These are phyloP conservation scores for Diplosoma virens DNA, from an alignment of 23 tunicate species.

Conservation along the genomic window DNA sequence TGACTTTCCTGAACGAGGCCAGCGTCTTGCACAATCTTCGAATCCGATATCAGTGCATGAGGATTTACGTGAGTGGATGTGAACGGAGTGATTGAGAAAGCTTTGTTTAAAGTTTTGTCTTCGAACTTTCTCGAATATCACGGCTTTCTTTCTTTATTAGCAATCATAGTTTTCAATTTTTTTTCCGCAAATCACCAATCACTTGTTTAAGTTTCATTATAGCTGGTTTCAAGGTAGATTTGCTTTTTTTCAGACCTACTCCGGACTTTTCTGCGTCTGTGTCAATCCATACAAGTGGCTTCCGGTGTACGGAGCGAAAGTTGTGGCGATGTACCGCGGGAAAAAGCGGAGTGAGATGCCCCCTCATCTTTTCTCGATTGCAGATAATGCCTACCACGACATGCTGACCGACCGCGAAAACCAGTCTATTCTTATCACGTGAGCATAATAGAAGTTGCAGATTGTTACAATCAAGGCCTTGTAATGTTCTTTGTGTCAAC, in stretches of 20 bases:
- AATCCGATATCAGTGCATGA: conserved; percentile 66
- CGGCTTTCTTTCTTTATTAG: too few species aligned
- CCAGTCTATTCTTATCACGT: conserved; percentile 97
- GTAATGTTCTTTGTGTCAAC: too few species aligned
- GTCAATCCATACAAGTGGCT: conserved; percentile 98
- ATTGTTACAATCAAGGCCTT: too few species aligned
- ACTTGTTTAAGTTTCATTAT: too few species aligned
- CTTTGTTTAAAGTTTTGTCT: too few species aligned
- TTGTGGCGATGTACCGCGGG: conserved; percentile 81
- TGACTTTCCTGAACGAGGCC: conserved; percentile 95
- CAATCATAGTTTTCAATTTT: too few species aligned
- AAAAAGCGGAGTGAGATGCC: conserved; percentile 92
- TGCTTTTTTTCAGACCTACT: conserved; percentile 67
- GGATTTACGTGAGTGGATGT: conserved; percentile 90
- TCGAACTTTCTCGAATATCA: too few species aligned
- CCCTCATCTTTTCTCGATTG: conserved; percentile 91
- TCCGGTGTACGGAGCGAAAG: conserved; percentile 92
- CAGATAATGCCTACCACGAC: conserved; percentile 98
- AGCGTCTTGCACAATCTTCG: conserved; percentile 78
- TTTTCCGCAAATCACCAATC: too few species aligned
- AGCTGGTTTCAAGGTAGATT: too few species aligned
- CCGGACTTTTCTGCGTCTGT: conserved; percentile 96
- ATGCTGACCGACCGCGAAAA: conserved; percentile 95
- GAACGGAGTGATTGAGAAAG: too few species aligned
- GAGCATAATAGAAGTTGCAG: too few species aligned